A percentile compares a stretch with the other conserved stretches of the same genome.
These are phyloP conservation scores for Echeneis naucrates DNA, from an alignment of 2,797 vertebrate species.

Conservation along the genomic window DNA sequence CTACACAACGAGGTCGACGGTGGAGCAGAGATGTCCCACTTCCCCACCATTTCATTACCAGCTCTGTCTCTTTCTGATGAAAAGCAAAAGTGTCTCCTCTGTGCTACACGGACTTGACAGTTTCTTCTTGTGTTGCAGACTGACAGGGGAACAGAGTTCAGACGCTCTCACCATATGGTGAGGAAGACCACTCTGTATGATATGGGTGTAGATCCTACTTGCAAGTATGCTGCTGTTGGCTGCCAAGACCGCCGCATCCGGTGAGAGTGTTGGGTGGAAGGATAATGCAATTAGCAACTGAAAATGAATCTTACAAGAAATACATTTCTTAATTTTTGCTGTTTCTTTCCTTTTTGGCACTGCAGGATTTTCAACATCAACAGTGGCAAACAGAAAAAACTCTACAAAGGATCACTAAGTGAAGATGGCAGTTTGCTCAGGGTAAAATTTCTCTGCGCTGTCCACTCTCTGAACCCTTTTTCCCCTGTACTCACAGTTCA, in stretches of 20 bases:
- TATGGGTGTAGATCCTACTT: conserved; percentile 92
- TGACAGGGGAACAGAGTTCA: conserved; percentile 89
- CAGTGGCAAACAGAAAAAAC: conserved; percentile 96
- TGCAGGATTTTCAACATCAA: conserved; percentile 95
- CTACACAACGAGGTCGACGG: neutral
- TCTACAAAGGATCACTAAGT: conserved; percentile 93
- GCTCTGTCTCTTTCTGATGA: neutral
- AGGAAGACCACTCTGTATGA: conserved; percentile 93
- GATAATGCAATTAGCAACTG: neutral
- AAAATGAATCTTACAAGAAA: neutral
- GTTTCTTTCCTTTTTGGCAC: neutral
- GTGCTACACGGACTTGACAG: neutral
- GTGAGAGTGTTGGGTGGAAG: conserved; percentile 69
- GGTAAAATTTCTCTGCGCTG: conserved; percentile 76
- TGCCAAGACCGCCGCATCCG: conserved; percentile 96
- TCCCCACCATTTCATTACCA: neutral
- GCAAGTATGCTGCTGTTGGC: conserved; percentile 93
- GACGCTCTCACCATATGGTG: conserved; percentile 92
- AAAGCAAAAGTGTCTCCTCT: neutral
- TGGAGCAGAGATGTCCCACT: neutral
- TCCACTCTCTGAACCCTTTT: neutral
- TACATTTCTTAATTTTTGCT: neutral
- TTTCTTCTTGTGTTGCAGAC: conserved; percentile 77
- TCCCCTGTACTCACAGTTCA: neutral
- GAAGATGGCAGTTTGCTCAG: conserved; percentile 95